A percentile compares a stretch with the other conserved stretches of the same genome.
phyloP scores from a whole-genome alignment of 2,797 vertebrate species.

The Sebastes ruberrimus region DNA sequence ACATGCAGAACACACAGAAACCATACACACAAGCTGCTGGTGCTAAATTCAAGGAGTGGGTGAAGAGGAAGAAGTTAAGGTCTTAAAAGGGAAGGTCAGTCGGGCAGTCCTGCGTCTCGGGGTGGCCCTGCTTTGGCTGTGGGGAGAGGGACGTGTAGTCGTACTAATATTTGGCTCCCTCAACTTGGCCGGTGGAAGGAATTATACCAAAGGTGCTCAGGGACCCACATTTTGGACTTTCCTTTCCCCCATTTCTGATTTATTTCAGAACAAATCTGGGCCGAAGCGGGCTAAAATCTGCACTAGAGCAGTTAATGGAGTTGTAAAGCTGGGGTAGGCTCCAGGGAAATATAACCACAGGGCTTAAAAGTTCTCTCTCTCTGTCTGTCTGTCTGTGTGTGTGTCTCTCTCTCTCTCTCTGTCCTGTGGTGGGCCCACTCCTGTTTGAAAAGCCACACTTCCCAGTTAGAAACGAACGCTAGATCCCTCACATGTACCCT shows the following conservation, averaged over 20 bases:
- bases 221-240: constrained; percentile 67
- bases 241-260: constrained; percentile 72
- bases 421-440: constrained; percentile 46
- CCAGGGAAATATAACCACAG: constrained; percentile 76
- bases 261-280: constrained; percentile 80
- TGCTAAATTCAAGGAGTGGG: constrained; percentile 59
- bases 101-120: constrained; percentile 49
- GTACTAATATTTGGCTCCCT: constrained; percentile 67
- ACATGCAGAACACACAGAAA: constrained; percentile 17
- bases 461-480: constrained; percentile 20
- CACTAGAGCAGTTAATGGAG: constrained; percentile 79
- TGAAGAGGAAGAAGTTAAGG: constrained; percentile 69
- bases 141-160: constrained; percentile 48
- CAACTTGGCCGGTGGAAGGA: constrained; percentile 54
- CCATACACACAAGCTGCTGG: constrained; percentile 29
- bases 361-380: constrained; percentile 59
- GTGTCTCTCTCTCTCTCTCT: constrained; percentile 20
- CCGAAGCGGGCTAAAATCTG: constrained; percentile 74
- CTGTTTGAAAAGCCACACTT: constrained; percentile 48
- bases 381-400: constrained; percentile 28
- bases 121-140: constrained; percentile 53
- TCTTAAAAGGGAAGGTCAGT: constrained; percentile 74
- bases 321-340: constrained; percentile 73
- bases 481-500: constrained; percentile 22
- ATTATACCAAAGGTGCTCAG: constrained; percentile 69